Evolutionary conservation across 2,113 vertebrate genomes (phyloP).

Genomic region (Daboia siamensis): DNA sequence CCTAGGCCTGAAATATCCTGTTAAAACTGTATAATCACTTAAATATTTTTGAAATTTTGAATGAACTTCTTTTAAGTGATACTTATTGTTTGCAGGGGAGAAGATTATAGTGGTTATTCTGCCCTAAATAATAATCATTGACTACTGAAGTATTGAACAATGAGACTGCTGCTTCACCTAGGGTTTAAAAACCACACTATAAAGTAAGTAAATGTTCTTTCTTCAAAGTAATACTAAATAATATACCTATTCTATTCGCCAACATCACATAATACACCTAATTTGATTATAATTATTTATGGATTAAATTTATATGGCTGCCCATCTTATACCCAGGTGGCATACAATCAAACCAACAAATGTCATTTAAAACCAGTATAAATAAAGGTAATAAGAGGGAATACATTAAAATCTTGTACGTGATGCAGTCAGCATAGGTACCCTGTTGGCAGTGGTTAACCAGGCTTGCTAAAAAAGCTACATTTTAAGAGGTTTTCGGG

Average conservation of each 20-base stretch:
- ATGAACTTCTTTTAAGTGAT: not conserved
- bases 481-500: not conserved
- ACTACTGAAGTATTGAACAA: not conserved
- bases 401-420: not conserved
- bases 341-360: not conserved
- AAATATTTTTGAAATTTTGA: not conserved
- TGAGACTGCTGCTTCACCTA: not conserved
- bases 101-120: not conserved
- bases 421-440: not conserved
- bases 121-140: not conserved
- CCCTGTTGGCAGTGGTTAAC: not conserved
- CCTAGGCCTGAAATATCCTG: conserved; percentile 3
- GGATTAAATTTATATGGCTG: not conserved
- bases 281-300: not conserved
- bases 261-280: not conserved
- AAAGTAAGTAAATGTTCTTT: not conserved
- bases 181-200: not conserved
- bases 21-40: not conserved
- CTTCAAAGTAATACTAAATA: not conserved
- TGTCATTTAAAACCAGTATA: not conserved
- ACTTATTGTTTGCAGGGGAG: conserved; percentile 20
- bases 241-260: not conserved
- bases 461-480: not conserved
- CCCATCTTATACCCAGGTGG: not conserved
- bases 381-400: not conserved